Base-by-base conservation (phyloP, 2,797 vertebrate species). In the Peromyscus aztecus region DNA sequence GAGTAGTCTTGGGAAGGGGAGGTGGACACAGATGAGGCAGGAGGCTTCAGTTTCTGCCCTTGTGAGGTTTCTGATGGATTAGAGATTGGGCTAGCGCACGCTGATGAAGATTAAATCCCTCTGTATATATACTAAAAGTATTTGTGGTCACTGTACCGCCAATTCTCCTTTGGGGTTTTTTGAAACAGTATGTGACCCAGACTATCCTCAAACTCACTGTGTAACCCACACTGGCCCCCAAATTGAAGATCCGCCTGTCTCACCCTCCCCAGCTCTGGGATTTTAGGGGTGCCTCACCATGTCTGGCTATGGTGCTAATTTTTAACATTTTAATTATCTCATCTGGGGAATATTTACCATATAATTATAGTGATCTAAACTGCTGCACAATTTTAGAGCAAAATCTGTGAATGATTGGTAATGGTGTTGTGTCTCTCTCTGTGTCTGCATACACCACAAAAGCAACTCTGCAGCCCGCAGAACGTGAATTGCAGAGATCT, bases 381-480 rank as follows among this genome's bases (percentile, higher is more conserved):
- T 92, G 12, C 71, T 85, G 4, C 24, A 63, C 17, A 94, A 40
- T 87, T 95, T 65, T 94, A 40, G 49, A 95, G 55, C 10, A 94
- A 85, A 90, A 40, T 69, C 34, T 87, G 0, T 86, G 83, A 94
- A 49, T 92, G 80, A 95, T 67, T 95, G 85, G 49, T 95, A 94
- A 96, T 90, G 59, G 63, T 57, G 29, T 29, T 65, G 55, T 94
- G 73, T 93, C 19, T 95, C 17, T 21, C 85, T 73, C n/a, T 93
- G 21, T 96, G 24, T 96, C 40, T 90, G 4, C 96, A 55, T 86
- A 59, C 71, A 21, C 82, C 77, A 93, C 77, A 71, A 96, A 92
- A 99, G 99, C 99, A 99, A 99, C 99, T 99, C 90, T 99, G 99
- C 98, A 99, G 99, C 89, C 99, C 99, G 67, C 99, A 99, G 98